Evolutionary conservation across 2,797 vertebrate species (phyloP), one percentile per base, ranked within the genome.

Genomic region (Eupleurogrammus muticus): DNA sequence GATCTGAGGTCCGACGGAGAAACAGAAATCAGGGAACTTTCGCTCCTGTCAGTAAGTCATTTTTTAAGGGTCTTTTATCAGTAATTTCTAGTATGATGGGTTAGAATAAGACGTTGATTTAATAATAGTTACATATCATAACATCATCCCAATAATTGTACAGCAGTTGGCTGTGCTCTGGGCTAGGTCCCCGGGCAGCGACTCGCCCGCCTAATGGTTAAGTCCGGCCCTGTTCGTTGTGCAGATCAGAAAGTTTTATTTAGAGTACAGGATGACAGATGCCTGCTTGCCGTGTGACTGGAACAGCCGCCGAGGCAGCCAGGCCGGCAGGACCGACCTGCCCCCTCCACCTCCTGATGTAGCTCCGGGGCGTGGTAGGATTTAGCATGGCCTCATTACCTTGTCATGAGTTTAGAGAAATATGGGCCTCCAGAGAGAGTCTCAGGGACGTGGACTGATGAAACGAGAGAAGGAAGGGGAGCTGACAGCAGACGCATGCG

Each of bases 361-460:
- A 72, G 90, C 75, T 82, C 83, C 86, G 66, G 91, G 90, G 92
- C 71, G 92, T 77, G 91, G 77, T 76, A 87, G 83, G 74, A 80
- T 90, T 90, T 90, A 91, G 84, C 89, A 84, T 81, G 88, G 88
- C 87, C 91, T 93, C 92, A 92, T 94, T 93, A 93, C 82, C 90
- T 86, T 90, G 90, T 92, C 90, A 92, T 64, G 84, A 90, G 84
- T 87, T 83, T 76, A 73, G 89, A 93, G 90, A 93, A 90, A 92
- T 92, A 92, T 90, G 85, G 88, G 76, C 76, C 84, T 91, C 86
- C 67, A 46, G 91, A 83, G 78, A 90, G 69, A 40, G 71, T 81
- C 76, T 83, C 84, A 82, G 85, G 85, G 91, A 90, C 73, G 71
- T 68, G 77, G 75, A 79, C 83, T 86, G 87, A 91, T 87, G 80